Evolutionary conservation across 2,888 invertebrate genomes (phyloP), one percentile per base, ranked within the genome.

Genomic region (Ernsta delagoae): DNA sequence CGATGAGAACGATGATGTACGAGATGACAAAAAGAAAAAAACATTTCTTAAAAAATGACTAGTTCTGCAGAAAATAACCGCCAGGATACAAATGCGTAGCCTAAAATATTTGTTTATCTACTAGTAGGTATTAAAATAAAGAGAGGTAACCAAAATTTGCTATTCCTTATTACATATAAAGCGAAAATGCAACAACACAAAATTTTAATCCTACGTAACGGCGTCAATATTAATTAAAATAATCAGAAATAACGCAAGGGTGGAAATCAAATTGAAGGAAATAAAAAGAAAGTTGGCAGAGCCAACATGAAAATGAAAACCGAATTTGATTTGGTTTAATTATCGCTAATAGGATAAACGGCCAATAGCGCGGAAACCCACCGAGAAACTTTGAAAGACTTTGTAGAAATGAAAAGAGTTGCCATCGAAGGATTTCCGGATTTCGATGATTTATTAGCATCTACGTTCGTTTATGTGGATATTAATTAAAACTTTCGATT

Each of bases 331-430:
- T 81, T 79, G 81, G 83, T 88, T 88, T 87, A 88, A 89, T 89
- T 87, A 88, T 86, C 85, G 82, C 81, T 89, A 88, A 89, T 86
- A 85, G 86, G 86, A 85, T 86, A 84, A 85, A 74, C 70, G 75
- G 70, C 83, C 85, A 81, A 86, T 88, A 85, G 84, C 75, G 82
- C 77, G 81, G 83, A 87, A 87, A 83, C 80, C 75, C 75, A 77
- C 77, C 7, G 45, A 31, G 31, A 24, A 50, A 68, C 61, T 59
- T 63, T 8, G 48, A 57, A 63, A 69, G 39, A 59, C 59, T 69
- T 63, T 59, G 16, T n/a, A 59, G 41, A 59, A 69, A 63, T 69
- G 62, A 43, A 68, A 68, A 69, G 50, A 50, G 63, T 63, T 68
- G 57, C 59, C 39, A 39, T 68, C 5, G 5, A 36, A 68, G 36